Conservation (phyloP, 2,797 vertebrate genomes). For the Chaetophractus vellerosus region DNA sequence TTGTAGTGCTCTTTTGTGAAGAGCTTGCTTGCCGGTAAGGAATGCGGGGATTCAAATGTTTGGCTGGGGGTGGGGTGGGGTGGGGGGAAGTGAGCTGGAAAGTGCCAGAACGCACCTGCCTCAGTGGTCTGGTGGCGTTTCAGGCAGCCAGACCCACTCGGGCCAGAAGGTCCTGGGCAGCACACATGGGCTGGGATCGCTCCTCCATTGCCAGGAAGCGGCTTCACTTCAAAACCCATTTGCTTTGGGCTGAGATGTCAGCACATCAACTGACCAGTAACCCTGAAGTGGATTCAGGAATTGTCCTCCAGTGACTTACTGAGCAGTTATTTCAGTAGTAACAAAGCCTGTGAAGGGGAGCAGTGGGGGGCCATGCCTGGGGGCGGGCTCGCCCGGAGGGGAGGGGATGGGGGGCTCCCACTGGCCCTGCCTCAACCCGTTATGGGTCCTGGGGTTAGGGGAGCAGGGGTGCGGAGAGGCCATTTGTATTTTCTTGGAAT, state of each 20-base stretch:
- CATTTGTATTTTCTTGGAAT: not conserved
- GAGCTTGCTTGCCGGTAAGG: not conserved
- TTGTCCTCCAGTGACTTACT: rapidly evolving
- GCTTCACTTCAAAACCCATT: not conserved
- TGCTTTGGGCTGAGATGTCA: not conserved
- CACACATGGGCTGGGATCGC: not conserved
- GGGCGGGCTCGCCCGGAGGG: too few species aligned
- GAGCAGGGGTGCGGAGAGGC: rapidly evolving
- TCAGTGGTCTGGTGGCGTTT: rapidly evolving
- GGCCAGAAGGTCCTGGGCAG: not conserved
- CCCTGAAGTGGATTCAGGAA: not conserved
- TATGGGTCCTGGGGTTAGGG: not conserved
- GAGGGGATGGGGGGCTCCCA: not conserved
- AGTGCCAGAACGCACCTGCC: rapidly evolving
- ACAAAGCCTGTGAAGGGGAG: rapidly evolving
- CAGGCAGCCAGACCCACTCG: not conserved
- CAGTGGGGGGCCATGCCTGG: not conserved
- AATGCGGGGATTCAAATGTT: not conserved
- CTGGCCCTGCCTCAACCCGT: rapidly evolving
- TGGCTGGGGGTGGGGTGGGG: too few species aligned
- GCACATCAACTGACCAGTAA: not conserved
- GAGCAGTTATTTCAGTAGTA: not conserved
- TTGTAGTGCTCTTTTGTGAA: slow-evolving; percentile 29
- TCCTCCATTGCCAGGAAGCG: rapidly evolving
- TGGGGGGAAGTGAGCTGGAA: not conserved